Base-by-base conservation (phyloP, 2,113 vertebrate genomes). In the Microtus ochrogaster region DNA sequence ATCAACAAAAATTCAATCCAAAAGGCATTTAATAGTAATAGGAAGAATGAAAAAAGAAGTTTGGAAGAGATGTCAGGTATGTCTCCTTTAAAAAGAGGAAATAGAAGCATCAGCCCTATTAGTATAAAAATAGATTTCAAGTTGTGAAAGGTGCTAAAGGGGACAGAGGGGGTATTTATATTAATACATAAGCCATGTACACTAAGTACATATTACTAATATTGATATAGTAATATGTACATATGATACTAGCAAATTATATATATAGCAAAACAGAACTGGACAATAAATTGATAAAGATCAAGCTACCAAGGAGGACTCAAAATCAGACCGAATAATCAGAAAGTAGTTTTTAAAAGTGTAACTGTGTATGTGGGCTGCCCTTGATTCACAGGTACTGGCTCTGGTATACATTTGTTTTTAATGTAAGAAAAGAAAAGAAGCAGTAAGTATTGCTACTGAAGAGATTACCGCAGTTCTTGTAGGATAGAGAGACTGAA, bases 41-140 rank as follows among this genome's bases (percentile, higher is more conserved):
- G 44, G 39, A 92, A 81, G 21, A 92, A 74, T 68, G 30, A 78
- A 88, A 91, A 10, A 94, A 88, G 95, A 70, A n/a, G 2, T 30
- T 90, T 92, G 21, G 61, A n/a, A 93, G 30, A 96, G 68, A n/a
- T 70, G 68, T 70, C 68, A 91, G 33, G 65, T 47, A 68, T 47
- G 39, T 72, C 16, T 87, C 30, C 78, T 83, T 77, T 78, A 74
- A 76, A 81, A 87, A 52, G 66, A 70, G 33, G 47, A 72, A 88
- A 79, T 17, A 93, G 47, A 95, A 79, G 26, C 66, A 73, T 68
- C 61, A 82, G 8, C 85, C 16, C n/a, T 74, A 36, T 52, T 76
- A 81, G n/a, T 39, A 55, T 58, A 86, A 68, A 93, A 90, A 44
- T 78, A 72, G 66, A 93, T 86, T 85, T 94, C 49, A 49, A 91